Conservation (phyloP, 2,113 vertebrate genomes). For the Paradisaea rubra region DNA sequence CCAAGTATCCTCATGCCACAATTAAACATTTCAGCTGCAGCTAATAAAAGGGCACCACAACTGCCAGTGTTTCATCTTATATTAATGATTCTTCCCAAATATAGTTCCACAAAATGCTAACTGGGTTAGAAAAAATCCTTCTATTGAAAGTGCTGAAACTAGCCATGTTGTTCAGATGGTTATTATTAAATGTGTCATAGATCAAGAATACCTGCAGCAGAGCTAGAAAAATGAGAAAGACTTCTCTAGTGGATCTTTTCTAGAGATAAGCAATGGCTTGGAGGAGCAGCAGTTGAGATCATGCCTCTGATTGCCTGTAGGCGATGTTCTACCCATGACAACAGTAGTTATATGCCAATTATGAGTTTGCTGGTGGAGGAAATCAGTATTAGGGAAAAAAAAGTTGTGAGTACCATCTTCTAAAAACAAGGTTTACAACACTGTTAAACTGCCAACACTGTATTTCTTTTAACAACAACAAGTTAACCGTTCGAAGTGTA, state of each 20-base stretch:
- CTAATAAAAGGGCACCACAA: background rate
- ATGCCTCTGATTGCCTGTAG: background rate
- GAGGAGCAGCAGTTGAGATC: background rate
- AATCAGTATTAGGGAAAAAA: background rate
- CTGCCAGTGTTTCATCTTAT: background rate
- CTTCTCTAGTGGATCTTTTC: background rate
- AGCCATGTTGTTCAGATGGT: background rate
- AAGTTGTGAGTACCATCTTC: background rate
- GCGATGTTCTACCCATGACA: background rate
- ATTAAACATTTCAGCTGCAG: background rate
- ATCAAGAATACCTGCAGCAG: background rate
- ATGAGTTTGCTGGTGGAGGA: background rate
- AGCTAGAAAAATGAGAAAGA: background rate
- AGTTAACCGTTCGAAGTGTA: background rate
- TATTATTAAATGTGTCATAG: background rate
- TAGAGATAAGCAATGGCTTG: background rate
- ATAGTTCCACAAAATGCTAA: background rate
- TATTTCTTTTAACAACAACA: background rate
- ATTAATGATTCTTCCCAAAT: background rate
- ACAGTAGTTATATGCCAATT: background rate
- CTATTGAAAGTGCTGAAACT: background rate
- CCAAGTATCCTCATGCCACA: background rate
- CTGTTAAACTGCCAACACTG: background rate
- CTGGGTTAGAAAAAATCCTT: background rate
- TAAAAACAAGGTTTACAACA: background rate